Evolutionary conservation across 2,888 invertebrate genomes (phyloP), one percentile per base, ranked within the genome.

Genomic region (Campaea margaritaria): DNA sequence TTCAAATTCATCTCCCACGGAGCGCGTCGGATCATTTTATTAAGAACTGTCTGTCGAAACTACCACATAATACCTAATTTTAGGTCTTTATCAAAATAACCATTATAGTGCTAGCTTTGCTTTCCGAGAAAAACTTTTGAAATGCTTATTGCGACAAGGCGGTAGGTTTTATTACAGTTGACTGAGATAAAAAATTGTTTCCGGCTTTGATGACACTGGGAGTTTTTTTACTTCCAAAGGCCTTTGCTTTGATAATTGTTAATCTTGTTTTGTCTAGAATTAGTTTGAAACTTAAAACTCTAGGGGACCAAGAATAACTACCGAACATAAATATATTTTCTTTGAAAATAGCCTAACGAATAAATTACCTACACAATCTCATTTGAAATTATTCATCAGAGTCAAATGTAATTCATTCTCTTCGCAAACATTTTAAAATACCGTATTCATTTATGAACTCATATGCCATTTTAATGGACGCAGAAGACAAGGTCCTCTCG

Each of bases 1-100:
- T 52, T 55, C 59, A 39, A 56, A 65, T 58, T 65, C 56, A 65
- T 67, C 65, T 72, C 70, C 65, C 67, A 66, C 70, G 67, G 58
- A 73, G 61, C 72, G 70, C 65, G 57, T 64, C 74, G 66, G 69
- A 75, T 70, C 60, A 59, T 66, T 69, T 74, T 72, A 68, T 71
- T 71, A 66, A 67, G 59, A 68, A 44, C 27, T 41, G 55, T 43
- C 56, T 49, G 41, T 51, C 62, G 67, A 73, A 67, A 68, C 45
- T 68, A 66, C 64, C 39, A 66, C 62, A 58, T 68, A 66, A 62
- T 28, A 28, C 27, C 12, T n/a, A 15, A 27, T 3, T 43, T 14
- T 3, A 44, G 41, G 14, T 50, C 59, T 15, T 15, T 50, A 36
- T 55, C 59, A 16, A 13, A 46, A 15, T 54, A 7, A 45, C 41